Conservation (phyloP, 2,113 vertebrate genomes). For the Eulemur macaco region DNA sequence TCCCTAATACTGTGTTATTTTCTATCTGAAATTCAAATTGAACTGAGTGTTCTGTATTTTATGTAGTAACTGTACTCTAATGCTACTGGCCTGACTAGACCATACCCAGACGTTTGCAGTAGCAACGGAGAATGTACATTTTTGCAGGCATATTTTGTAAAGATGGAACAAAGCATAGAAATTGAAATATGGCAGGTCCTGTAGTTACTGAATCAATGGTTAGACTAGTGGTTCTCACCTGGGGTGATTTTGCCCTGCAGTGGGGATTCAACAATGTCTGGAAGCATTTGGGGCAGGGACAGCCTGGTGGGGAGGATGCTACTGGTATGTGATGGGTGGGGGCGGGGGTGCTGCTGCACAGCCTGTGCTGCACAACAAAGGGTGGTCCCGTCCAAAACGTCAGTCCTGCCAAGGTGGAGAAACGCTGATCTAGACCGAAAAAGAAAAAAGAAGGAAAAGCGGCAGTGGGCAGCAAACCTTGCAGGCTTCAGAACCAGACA, state of each 20-base stretch:
- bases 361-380: not conserved
- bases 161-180: not conserved
- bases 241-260: not conserved
- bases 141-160: not conserved
- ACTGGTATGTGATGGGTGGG: fast-evolving
- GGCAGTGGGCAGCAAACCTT: fast-evolving
- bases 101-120: not conserved
- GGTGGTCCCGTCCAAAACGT: no score
- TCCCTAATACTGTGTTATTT: not conserved
- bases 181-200: not conserved
- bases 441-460: not conserved
- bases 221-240: not conserved
- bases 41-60: not conserved
- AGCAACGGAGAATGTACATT: not conserved
- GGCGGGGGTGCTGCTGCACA: no score
- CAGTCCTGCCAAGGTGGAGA: not conserved
- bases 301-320: not conserved
- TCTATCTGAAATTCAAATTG: not conserved
- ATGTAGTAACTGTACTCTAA: not conserved
- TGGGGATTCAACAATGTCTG: not conserved
- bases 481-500: not conserved
- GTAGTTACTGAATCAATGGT: not conserved
- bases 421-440: not conserved
- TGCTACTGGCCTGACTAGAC: not conserved
- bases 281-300: not conserved